Evolutionary conservation across 2,797 vertebrate genomes (phyloP), one percentile per base, ranked within the genome.

Genomic region (Epinephelus awoara): DNA sequence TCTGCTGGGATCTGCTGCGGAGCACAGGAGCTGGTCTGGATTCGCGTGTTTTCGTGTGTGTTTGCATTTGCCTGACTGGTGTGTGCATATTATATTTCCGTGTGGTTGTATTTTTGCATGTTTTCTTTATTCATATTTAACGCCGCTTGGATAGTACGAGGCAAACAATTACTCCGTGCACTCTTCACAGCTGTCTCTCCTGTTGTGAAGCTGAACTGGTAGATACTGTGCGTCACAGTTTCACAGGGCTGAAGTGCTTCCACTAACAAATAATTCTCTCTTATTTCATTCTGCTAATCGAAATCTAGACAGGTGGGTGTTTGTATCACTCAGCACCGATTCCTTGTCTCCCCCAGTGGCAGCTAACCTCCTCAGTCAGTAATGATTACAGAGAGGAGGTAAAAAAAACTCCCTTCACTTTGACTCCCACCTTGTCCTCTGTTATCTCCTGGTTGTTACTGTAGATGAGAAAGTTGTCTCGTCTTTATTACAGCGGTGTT

Each of bases 71-170:
- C 9, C 18, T 54, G 27, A 19, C 40, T 69, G 50, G 23, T 34
- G 54, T 50, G 58, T 79, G 63, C 64, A 47, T 25, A 54, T 44
- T 2, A 46, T 66, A 47, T 68, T 76, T 67, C 52, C 51, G 62
- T 25, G 46, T 34, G 25, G 40, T 63, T 65, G 27, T 67, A 9
- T 34, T 77, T 47, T 38, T 51, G 71, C 50, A 25, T 38, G 47
- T 74, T 73, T 55, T 27, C 68, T 52, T 63, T 71, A 82, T 87
- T 77, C 66, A 83, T 81, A 77, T 90, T 86, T 80, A 77, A 85
- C 15, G 21, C 23, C 25, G 56, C 67, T 71, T 79, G 52, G 34
- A 72, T 77, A 40, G 25, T 47, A 63, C 12, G 54, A 82, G 73
- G 52, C 25, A 69, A 67, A 82, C 67, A 57, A 40, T 63, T 38